These are phyloP conservation scores for Lysandra bellargus DNA, from an alignment of 2,888 invertebrate genomes.

Conservation along the genomic window DNA sequence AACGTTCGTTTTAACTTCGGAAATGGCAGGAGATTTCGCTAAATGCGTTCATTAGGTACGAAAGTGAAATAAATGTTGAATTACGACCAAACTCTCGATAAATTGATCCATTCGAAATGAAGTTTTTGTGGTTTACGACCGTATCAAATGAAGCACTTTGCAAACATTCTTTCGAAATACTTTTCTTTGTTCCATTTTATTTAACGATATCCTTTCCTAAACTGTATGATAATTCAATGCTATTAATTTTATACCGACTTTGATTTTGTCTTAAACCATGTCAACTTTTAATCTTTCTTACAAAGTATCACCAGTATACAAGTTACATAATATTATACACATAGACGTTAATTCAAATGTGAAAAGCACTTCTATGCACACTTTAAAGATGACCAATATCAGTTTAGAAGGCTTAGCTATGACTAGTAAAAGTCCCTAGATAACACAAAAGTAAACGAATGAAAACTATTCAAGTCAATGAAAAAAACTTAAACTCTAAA, in stretches of 20 bases:
- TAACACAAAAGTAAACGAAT: background rate
- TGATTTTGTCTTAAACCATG: background rate
- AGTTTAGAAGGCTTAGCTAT: too few relatives aligned
- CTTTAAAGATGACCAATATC: too few relatives aligned
- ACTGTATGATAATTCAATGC: background rate
- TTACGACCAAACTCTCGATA: constrained; percentile 5
- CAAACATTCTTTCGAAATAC: background rate
- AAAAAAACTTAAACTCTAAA: background rate
- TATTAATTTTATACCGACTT: background rate
- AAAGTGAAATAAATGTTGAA: constrained; percentile 23
- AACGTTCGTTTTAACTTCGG: constrained; percentile 39
- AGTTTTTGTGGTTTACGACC: constrained; percentile 14
- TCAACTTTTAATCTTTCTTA: background rate
- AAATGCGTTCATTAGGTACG: constrained; percentile 30
- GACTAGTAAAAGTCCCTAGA: too few relatives aligned
- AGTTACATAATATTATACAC: background rate
- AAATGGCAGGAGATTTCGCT: constrained; percentile 39
- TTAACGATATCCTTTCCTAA: constrained; percentile 10
- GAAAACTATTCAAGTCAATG: background rate
- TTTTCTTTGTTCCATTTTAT: constrained; percentile 8
- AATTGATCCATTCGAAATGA: constrained; percentile 17
- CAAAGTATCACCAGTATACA: background rate
- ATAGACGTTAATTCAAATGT: background rate
- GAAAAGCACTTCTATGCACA: background rate
- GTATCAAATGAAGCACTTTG: constrained; percentile 18